A percentile compares a stretch with the other conserved stretches of the same genome.
phyloP scores from a whole-genome alignment of 2,113 vertebrate genomes.

The Hippoglossus stenolepis region DNA sequence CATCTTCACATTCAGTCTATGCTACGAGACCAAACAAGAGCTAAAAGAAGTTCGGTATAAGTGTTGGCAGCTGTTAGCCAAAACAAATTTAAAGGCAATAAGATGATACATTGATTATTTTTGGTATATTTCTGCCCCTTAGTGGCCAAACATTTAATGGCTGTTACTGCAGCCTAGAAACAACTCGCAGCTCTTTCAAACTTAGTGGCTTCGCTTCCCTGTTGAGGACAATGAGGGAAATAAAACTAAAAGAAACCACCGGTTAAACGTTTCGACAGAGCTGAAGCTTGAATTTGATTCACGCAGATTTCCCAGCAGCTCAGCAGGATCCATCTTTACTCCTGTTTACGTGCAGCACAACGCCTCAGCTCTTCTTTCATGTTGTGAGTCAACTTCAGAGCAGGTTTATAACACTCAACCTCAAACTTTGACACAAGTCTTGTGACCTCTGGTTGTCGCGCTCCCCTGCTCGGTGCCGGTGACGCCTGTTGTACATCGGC shows the following conservation, averaged over 20 bases:
- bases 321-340: neutral
- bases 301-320: constrained; percentile 6
- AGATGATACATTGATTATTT: neutral
- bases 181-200: constrained; percentile 1
- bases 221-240: too few relatives aligned
- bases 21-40: constrained; percentile 15
- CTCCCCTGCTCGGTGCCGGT: constrained; percentile 48
- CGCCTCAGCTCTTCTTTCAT: constrained; percentile 2
- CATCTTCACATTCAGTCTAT: too few relatives aligned
- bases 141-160: neutral
- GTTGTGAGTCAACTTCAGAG: neutral
- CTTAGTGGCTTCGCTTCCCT: constrained; percentile 18
- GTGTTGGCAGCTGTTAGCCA: neutral
- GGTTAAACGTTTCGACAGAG: neutral
- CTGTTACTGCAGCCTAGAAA: constrained; percentile 46
- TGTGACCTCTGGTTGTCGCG: constrained; percentile 58
- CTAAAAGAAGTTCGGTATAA: neutral
- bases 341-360: constrained; percentile 3
- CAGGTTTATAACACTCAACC: constrained; percentile 1
- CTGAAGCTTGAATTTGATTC: constrained; percentile 35
- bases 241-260: neutral
- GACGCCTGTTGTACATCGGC: constrained; percentile 56
- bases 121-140: neutral
- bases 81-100: neutral
- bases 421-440: constrained; percentile 33